Evolutionary conservation across 2,888 invertebrate genomes (phyloP), one percentile per base, ranked within the genome.

Genomic region (Nomada lathburiana): DNA sequence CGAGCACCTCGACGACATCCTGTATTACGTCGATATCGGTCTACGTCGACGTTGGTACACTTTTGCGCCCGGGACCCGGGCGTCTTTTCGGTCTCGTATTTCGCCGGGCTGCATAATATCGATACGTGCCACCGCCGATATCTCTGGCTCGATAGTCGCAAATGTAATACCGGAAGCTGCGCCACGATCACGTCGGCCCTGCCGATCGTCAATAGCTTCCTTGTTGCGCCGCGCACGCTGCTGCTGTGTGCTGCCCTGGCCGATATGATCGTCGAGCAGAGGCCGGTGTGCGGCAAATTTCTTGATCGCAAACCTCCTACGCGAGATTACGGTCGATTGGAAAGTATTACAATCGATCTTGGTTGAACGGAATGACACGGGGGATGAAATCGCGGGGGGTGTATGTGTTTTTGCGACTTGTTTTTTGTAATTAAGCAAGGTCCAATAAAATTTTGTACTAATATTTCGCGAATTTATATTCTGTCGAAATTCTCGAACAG

Each of bases 81-180:
- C 76, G 68, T 55, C 68, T 70, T 36, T 63, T 67, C 67, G 57
- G 71, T 72, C 82, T 77, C 83, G 83, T 83, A 83, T 83, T 79
- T 83, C 83, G 78, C 68, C 52, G 23, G 23, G 53, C 83, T 36
- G 78, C 83, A 83, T 83, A 83, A 78, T 79, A 82, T 88, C 86
- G 84, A 86, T 82, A 79, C 76, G 80, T 83, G 79, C 80, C 80
- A 82, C 70, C 67, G 77, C 65, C 80, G 88, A 89, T 89, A 89
- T 86, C 89, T 83, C 83, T 52, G 52, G 50, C 11, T 23, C 67
- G 84, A 80, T 84, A 76, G 76, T 84, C 76, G 77, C 82, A 57
- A 71, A 86, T 82, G 87, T 86, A 89, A 90, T 87, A 90, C 89
- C 90, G 90, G 90, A 90, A 90, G 90, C 88, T 83, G 83, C 74